Percentiles rank a stretch among this genome's conserved stretches.
phyloP scores from a whole-genome alignment of 2,113 vertebrate species.

The Harpagus bidentatus region DNA sequence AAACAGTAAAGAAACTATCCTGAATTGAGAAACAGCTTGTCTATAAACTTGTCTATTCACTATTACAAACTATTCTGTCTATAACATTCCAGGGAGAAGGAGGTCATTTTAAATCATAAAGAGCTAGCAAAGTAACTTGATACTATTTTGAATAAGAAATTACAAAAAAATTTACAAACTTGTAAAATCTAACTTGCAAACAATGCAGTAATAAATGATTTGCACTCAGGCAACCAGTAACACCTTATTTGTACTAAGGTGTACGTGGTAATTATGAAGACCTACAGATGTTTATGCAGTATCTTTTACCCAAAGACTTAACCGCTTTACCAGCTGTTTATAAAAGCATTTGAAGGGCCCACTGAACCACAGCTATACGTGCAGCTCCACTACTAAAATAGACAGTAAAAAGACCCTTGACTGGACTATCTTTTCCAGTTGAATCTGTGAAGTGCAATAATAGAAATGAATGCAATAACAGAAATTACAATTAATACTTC shows the following conservation, averaged over 20 bases:
- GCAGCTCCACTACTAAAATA: neutral
- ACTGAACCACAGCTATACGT: neutral
- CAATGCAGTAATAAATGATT: neutral
- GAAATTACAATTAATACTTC: neutral
- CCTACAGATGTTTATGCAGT: neutral
- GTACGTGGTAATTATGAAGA: neutral
- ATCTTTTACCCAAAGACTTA: neutral
- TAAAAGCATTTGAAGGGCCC: neutral
- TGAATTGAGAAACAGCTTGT: neutral
- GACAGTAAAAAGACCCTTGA: neutral
- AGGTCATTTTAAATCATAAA: neutral
- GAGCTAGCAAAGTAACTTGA: neutral
- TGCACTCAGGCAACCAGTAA: neutral
- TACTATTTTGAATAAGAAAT: neutral
- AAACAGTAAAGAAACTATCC: neutral
- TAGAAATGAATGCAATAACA: neutral
- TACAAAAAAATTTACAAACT: neutral
- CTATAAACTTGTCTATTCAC: neutral
- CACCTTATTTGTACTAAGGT: neutral
- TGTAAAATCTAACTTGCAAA: neutral
- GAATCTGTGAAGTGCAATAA: neutral
- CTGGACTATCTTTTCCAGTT: neutral
- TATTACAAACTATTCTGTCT: neutral
- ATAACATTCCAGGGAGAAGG: neutral
- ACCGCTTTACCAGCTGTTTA: neutral